Evolutionary conservation across 2,797 vertebrate genomes (phyloP).

Genomic region (Anniella stebbinsi): DNA sequence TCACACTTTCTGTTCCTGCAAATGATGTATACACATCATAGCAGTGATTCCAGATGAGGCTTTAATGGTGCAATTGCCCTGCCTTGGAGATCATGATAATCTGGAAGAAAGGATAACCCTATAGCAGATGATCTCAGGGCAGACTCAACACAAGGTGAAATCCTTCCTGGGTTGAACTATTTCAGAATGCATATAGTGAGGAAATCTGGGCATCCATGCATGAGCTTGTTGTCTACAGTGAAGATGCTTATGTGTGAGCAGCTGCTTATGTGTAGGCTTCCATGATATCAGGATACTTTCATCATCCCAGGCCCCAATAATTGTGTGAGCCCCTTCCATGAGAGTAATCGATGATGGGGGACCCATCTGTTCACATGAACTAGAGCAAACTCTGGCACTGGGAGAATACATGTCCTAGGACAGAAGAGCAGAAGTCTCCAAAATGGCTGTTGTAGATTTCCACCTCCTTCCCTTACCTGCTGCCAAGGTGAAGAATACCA

Average conservation of each 20-base stretch:
- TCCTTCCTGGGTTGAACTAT: background rate
- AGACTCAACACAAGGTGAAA: background rate
- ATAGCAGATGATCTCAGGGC: background rate
- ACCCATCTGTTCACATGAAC: background rate
- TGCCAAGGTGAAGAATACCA: constrained; percentile 97
- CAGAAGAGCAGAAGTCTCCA: background rate
- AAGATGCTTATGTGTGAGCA: background rate
- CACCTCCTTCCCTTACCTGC: constrained; percentile 80
- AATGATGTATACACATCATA: no score
- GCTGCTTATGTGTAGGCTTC: background rate
- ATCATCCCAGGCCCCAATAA: no score
- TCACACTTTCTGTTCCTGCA: background rate
- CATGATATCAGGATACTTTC: no score
- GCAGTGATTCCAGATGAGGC: background rate
- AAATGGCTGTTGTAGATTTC: background rate
- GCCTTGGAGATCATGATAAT: background rate
- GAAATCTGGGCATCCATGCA: background rate
- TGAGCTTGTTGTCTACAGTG: background rate
- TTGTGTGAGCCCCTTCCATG: background rate
- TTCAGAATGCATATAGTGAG: background rate
- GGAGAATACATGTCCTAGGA: background rate
- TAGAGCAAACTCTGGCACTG: background rate
- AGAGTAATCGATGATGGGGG: background rate
- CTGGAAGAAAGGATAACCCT: no score
- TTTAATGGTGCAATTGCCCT: background rate